These are phyloP conservation scores for Micromesistius poutassou DNA, from an alignment of 2,797 vertebrate genomes.

Conservation along the genomic window DNA sequence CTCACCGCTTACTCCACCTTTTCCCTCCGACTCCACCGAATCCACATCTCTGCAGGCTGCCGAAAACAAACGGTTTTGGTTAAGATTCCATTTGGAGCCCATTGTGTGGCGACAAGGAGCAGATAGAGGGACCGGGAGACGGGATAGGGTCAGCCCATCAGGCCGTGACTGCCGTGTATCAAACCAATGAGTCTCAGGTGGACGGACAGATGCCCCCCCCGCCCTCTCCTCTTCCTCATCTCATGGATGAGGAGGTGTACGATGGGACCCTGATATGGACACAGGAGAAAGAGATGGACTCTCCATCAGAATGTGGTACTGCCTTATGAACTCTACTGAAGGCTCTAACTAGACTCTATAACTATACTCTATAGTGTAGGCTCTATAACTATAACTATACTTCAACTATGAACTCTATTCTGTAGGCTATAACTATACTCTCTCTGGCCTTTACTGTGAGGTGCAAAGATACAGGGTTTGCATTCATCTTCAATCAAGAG, in stretches of 20 bases:
- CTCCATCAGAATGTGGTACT: background rate
- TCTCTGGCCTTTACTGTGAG: background rate
- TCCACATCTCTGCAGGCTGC: too few species aligned
- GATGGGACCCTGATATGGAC: constrained; percentile 40
- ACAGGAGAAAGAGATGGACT: background rate
- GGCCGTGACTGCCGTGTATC: constrained; percentile 65
- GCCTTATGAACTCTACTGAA: background rate
- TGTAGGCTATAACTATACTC: too few species aligned
- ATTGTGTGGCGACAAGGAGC: constrained; percentile 1
- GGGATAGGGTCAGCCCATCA: constrained; percentile 52
- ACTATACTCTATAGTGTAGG: too few species aligned
- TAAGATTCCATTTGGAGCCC: constrained; percentile 34
- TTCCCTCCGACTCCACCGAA: constrained; percentile 12
- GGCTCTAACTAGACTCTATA: too few species aligned
- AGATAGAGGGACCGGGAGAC: constrained; percentile 28
- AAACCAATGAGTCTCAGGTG: constrained; percentile 80
- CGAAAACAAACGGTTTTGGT: constrained; percentile 5
- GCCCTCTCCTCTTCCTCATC: constrained; percentile 38
- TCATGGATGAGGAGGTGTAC: constrained; percentile 73
- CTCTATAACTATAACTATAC: background rate
- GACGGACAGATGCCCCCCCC: constrained; percentile 25
- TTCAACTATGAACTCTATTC: background rate
- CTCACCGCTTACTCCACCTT: constrained; percentile 19
- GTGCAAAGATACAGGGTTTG: background rate
- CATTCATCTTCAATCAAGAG: too few species aligned